Evolutionary conservation across 1,140 invertebrate species (phyloP), one percentile per base, ranked within the genome.

Genomic region (Idris sp.): DNA sequence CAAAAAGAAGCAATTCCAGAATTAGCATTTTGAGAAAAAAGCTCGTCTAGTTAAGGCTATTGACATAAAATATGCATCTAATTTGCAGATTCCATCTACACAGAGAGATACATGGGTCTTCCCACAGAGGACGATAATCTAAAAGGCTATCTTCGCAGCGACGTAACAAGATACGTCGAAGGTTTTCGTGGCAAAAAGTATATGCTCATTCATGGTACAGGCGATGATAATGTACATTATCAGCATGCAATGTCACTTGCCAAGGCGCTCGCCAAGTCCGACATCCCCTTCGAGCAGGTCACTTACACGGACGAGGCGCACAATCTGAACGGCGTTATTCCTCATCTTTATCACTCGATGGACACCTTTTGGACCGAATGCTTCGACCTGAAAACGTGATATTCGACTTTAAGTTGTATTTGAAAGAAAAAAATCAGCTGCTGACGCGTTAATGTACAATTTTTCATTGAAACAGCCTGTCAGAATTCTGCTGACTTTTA

Each of bases 211-310:
- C 92, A 92, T 71, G 91, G 91, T 0, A 92, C 89, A 6, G 87
- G 86, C 5, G 86, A 91, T 86, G 92, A 93, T 79, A 92, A 92
- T 78, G 91, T 93, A 1, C 92, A 93, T 78, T 92, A 91, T 82
- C 92, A 93, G 75, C 90, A 93, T 58, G 89, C 91, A 1, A 91
- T 92, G 88, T 89, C 90, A 51, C 79, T 93, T 5, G 88, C 89
- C 9, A 89, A 89, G 77, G 87, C 89, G 14, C 81, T 93, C n/a
- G 90, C 89, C 26, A 79, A 88, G 14, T 83, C 85, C n/a, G 89
- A 91, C 67, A 88, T 93, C 44, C 80, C 90, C 14, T 93, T 91
- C 81, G 84, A 89, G 65, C 87, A 90, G 56, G 72, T 91, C 86
- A 88, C 88, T 46, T 92, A 93, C 77, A 88, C 92, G 2, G 92